Evolutionary conservation across 2,797 vertebrate species (phyloP).

Genomic region (Bradypodion ventrale): DNA sequence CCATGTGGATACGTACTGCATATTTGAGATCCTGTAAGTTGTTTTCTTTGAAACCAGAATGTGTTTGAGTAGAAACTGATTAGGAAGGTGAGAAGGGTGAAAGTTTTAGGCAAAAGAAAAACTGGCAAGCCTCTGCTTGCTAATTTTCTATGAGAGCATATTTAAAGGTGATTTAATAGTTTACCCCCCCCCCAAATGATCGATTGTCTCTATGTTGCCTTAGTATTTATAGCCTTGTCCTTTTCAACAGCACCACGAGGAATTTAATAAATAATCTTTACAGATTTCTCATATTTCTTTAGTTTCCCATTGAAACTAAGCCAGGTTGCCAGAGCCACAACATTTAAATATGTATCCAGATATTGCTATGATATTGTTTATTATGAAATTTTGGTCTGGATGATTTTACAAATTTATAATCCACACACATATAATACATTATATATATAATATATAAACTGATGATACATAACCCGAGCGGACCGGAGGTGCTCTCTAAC

Average conservation of each 20-base stretch:
- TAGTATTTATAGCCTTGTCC: slow-evolving; percentile 12
- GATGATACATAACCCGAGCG: too few species aligned
- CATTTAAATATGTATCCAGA: slow-evolving; percentile 16
- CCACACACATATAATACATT: too few species aligned
- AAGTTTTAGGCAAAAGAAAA: slow-evolving; percentile 22
- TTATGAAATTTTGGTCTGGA: slow-evolving; percentile 20
- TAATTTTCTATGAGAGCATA: slow-evolving; percentile 26
- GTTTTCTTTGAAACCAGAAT: not conserved
- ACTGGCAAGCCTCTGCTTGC: not conserved
- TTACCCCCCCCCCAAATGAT: slow-evolving; percentile 11
- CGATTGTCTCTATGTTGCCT: slow-evolving; percentile 14
- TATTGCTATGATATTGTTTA: not conserved
- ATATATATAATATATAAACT: too few species aligned
- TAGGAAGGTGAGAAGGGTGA: not conserved
- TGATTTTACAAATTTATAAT: not conserved
- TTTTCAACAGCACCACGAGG: slow-evolving; percentile 6
- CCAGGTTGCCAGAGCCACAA: not conserved
- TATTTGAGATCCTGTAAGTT: not conserved
- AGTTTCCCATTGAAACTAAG: not conserved
- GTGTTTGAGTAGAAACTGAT: slow-evolving; percentile 4
- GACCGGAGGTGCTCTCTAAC: too few species aligned
- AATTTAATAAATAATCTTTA: slow-evolving; percentile 8
- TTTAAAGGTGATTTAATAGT: slow-evolving; percentile 23
- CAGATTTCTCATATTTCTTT: slow-evolving; percentile 33
- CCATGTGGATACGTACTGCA: not conserved